Percentiles rank a stretch among this genome's conserved stretches.
phyloP scores from a whole-genome alignment of 2,113 vertebrate species.

The Lepus americanus region DNA sequence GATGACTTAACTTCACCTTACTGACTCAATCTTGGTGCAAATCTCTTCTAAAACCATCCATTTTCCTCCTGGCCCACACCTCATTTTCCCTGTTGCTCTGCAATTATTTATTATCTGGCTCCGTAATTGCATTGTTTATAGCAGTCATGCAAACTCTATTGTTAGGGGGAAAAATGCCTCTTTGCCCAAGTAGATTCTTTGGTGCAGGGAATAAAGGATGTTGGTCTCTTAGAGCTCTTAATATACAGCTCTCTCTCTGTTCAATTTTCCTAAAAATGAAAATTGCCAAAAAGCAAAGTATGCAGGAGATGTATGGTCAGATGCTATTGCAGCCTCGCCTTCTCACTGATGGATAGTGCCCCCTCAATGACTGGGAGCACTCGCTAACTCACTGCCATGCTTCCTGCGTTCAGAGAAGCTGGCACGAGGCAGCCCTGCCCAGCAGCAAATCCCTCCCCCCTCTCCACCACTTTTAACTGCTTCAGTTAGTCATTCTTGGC shows the following conservation, averaged over 20 bases:
- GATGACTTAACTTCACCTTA: constrained; percentile 6
- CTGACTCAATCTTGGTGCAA: constrained; percentile 40
- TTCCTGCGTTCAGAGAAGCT: not conserved
- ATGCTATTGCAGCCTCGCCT: fast-evolving
- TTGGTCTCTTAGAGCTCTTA: constrained; percentile 59
- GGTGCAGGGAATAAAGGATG: constrained; percentile 59
- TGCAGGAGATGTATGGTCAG: constrained; percentile 8
- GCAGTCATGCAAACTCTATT: constrained; percentile 51
- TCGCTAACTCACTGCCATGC: not conserved
- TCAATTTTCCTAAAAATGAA: constrained; percentile 76
- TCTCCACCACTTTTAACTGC: not conserved
- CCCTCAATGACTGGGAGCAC: not conserved
- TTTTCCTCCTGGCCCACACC: constrained; percentile 28
- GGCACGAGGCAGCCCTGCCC: not conserved
- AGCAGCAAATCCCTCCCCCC: not conserved
- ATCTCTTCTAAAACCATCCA: not conserved
- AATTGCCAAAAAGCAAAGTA: constrained; percentile 60
- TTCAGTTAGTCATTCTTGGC: constrained; percentile 43
- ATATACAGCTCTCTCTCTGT: constrained; percentile 48
- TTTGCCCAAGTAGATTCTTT: constrained; percentile 48
- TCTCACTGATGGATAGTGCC: not conserved
- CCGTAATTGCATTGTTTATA: constrained; percentile 57
- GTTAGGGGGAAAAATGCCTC: not conserved
- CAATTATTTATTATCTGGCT: constrained; percentile 72
- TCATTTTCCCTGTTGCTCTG: constrained; percentile 58